These are phyloP conservation scores for Agriotes lineatus DNA, from an alignment of 2,888 invertebrate genomes.

Conservation along the genomic window DNA sequence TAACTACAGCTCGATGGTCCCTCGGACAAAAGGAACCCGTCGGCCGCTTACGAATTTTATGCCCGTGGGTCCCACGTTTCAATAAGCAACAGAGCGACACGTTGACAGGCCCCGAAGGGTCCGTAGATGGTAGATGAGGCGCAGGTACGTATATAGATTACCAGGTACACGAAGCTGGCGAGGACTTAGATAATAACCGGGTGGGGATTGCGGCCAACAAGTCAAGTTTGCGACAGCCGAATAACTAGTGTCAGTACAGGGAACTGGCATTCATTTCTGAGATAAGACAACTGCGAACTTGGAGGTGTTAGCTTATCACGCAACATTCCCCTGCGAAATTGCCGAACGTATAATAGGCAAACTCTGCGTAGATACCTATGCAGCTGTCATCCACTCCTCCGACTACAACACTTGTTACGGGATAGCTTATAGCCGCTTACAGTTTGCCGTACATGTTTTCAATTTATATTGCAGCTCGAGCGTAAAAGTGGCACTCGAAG, in stretches of 20 bases:
- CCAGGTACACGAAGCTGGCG: slow-evolving; percentile 20
- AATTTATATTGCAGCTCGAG: slow-evolving; percentile 55
- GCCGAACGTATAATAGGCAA: slow-evolving; percentile 45
- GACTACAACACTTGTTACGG: slow-evolving; percentile 27
- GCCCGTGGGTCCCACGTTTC: no score
- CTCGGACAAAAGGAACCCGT: no score
- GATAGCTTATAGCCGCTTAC: slow-evolving; percentile 19
- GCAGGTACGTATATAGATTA: slow-evolving; percentile 19
- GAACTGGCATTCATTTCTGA: slow-evolving; percentile 55
- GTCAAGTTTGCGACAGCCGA: slow-evolving; percentile 57
- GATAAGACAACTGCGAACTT: slow-evolving; percentile 58
- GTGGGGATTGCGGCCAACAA: slow-evolving; percentile 52
- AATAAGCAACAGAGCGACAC: not conserved
- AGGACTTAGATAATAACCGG: slow-evolving; percentile 13
- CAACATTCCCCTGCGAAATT: slow-evolving; percentile 54
- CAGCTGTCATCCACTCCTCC: slow-evolving; percentile 33
- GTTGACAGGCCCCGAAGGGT: not conserved
- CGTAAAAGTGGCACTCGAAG: slow-evolving; percentile 54
- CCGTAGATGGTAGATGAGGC: not conserved
- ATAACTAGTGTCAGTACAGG: slow-evolving; percentile 57
- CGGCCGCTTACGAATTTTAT: no score
- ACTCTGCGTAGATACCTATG: slow-evolving; percentile 7
- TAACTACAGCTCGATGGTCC: not conserved
- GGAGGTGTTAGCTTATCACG: slow-evolving; percentile 55
- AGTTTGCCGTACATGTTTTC: slow-evolving; percentile 45